These are phyloP conservation scores for Leptothorax acervorum DNA, from an alignment of 2,888 invertebrate genomes.

Conservation along the genomic window DNA sequence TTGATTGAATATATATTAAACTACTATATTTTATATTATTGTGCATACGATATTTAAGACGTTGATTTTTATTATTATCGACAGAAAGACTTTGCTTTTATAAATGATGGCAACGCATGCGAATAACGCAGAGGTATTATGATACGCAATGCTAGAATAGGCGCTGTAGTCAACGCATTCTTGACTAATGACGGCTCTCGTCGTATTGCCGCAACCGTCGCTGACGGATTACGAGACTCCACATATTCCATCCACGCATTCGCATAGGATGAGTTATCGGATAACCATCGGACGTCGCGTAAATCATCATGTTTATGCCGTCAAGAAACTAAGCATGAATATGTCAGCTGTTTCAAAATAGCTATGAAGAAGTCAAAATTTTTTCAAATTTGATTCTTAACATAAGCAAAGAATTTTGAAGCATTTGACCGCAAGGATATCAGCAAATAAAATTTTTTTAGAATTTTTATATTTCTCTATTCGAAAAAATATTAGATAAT, in stretches of 20 bases:
- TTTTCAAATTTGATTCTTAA: not conserved
- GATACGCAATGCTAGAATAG: constrained; percentile 23
- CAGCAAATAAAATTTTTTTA: not conserved
- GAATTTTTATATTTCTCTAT: not conserved
- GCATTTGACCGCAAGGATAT: not conserved
- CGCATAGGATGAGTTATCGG: constrained; percentile 44
- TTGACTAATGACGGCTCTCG: constrained; percentile 43
- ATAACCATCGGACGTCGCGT: constrained; percentile 41
- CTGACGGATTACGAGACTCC: constrained; percentile 35
- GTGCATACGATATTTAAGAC: not conserved
- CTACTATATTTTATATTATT: not conserved
- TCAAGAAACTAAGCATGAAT: constrained; percentile 27
- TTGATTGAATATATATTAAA: not conserved
- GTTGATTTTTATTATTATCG: constrained; percentile 10
- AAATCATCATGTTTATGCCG: constrained; percentile 38
- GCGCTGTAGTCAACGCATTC: constrained; percentile 37
- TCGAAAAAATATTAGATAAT: not conserved
- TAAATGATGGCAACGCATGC: constrained; percentile 9
- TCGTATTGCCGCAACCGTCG: constrained; percentile 37
- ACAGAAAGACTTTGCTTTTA: not conserved
- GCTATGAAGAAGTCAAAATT: not conserved
- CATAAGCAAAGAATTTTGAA: not conserved
- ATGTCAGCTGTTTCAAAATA: constrained; percentile 14
- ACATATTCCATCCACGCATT: constrained; percentile 21
- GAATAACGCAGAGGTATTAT: constrained; percentile 20